Evolutionary conservation across 2,888 invertebrate species (phyloP).

Genomic region (Pristionchus entomophagus): DNA sequence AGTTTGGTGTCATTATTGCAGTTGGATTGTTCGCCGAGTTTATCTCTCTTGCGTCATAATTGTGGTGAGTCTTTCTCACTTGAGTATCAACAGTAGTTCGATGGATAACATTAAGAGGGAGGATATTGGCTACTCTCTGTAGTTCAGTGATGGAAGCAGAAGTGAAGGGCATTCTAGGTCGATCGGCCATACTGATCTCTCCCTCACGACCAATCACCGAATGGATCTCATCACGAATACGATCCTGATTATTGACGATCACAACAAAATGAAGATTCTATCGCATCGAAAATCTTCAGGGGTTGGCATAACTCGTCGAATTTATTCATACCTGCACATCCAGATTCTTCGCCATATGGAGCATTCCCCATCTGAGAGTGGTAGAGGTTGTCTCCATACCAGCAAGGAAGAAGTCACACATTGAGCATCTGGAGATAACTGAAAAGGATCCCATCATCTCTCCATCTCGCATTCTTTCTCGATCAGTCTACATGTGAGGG

Average conservation of each 20-base stretch:
- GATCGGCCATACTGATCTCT: neutral
- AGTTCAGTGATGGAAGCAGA: slow-evolving; percentile 1
- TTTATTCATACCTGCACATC: slow-evolving; percentile 26
- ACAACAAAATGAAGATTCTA: too few relatives aligned
- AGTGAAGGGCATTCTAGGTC: slow-evolving; percentile 10
- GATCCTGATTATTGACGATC: neutral
- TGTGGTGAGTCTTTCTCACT: too few relatives aligned
- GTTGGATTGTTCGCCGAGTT: too few relatives aligned
- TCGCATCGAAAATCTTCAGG: too few relatives aligned
- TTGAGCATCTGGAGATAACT: slow-evolving; percentile 33
- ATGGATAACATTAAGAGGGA: slow-evolving; percentile 40
- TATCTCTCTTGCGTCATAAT: too few relatives aligned
- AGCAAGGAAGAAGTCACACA: slow-evolving; percentile 47
- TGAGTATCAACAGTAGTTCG: slow-evolving; percentile 9
- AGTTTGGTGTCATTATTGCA: too few relatives aligned
- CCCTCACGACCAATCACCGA: neutral
- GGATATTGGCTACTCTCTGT: slow-evolving; percentile 44
- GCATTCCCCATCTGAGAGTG: slow-evolving; percentile 46
- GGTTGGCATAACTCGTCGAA: neutral
- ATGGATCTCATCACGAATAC: slow-evolving; percentile 36
- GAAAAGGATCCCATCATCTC: neutral
- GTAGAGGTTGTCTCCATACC: slow-evolving; percentile 47
- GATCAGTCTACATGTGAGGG: neutral
- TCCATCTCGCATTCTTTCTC: too few relatives aligned
- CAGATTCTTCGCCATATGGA: slow-evolving; percentile 39